These are phyloP conservation scores for Mythimna lalbum DNA, from an alignment of 2,888 invertebrate species.

Conservation along the genomic window DNA sequence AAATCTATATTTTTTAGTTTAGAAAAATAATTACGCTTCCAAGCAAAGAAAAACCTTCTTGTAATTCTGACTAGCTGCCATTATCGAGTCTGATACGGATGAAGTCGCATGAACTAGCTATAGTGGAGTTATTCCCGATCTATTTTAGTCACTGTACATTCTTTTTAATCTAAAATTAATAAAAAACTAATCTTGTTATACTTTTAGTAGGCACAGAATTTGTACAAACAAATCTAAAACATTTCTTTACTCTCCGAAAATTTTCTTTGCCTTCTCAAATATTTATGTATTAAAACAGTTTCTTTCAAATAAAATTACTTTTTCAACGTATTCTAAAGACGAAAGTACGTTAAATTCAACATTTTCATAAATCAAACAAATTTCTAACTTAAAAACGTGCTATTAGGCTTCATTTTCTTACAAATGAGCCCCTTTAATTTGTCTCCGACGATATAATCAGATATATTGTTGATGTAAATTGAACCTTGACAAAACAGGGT, in stretches of 20 bases:
- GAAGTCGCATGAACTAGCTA: too few species aligned
- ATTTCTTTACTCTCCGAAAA: background rate
- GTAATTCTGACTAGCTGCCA: too few species aligned
- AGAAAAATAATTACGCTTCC: too few species aligned
- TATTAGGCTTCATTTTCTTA: slow-evolving; percentile 58
- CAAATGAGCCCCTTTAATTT: slow-evolving; percentile 63
- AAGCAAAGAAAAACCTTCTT: too few species aligned
- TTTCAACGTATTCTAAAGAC: background rate
- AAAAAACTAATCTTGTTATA: background rate
- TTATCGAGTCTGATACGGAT: too few species aligned
- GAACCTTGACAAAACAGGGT: slow-evolving; percentile 48
- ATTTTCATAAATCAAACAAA: slow-evolving; percentile 42
- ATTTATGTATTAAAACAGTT: slow-evolving; percentile 8
- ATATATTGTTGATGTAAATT: slow-evolving; percentile 56
- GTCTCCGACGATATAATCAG: slow-evolving; percentile 62
- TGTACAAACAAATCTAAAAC: background rate
- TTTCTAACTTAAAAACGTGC: slow-evolving; percentile 51
- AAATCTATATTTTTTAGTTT: too few species aligned
- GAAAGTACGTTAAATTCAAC: slow-evolving; percentile 3
- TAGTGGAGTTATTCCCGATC: background rate
- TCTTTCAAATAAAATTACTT: slow-evolving; percentile 7
- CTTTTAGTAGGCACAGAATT: background rate
- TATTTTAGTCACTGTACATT: background rate
- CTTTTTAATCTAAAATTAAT: background rate
- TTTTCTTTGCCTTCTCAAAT: background rate